Percentiles rank a stretch among this genome's conserved stretches.
Conservation (phyloP, 2,888 invertebrate genomes). For the Cheilosia impressa region DNA sequence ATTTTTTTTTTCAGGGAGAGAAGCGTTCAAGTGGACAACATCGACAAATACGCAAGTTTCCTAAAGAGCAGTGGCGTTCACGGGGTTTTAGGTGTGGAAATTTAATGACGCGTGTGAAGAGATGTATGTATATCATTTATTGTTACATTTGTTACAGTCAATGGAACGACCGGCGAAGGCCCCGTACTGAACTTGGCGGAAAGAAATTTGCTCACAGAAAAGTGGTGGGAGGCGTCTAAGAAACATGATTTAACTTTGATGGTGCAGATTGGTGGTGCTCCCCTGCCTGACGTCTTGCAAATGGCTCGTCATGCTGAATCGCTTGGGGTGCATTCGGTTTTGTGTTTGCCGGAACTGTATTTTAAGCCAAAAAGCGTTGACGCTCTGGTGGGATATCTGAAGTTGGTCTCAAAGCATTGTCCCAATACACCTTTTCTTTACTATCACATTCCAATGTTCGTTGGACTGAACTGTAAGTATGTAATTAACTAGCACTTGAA, state of each 20-base stretch:
- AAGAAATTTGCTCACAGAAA: constrained; percentile 87
- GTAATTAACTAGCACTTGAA: no score
- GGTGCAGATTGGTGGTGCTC: constrained; percentile 89
- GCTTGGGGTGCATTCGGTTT: constrained; percentile 87
- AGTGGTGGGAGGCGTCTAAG: constrained; percentile 86
- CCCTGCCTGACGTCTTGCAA: constrained; percentile 88
- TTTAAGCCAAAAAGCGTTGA: constrained; percentile 87
- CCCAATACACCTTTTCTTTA: constrained; percentile 91
- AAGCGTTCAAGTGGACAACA: constrained; percentile 84
- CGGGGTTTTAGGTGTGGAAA: constrained; percentile 88
- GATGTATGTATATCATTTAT: background rate
- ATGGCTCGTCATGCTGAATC: constrained; percentile 87
- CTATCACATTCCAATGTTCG: constrained; percentile 91
- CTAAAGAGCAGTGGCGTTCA: constrained; percentile 86
- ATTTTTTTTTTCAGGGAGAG: constrained; percentile 77
- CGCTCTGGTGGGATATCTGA: constrained; percentile 88
- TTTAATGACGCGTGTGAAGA: background rate
- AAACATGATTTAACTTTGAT: constrained; percentile 86
- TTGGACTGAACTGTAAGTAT: constrained; percentile 89
- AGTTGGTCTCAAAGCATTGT: constrained; percentile 88
- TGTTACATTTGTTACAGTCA: constrained; percentile 84
- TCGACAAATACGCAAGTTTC: constrained; percentile 87
- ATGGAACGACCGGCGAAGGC: constrained; percentile 92
- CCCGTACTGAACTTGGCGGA: constrained; percentile 87
- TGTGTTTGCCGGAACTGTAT: constrained; percentile 91